These are phyloP conservation scores for Aleadryas rufinucha DNA, from an alignment of 2,113 vertebrate genomes.

Conservation along the genomic window DNA sequence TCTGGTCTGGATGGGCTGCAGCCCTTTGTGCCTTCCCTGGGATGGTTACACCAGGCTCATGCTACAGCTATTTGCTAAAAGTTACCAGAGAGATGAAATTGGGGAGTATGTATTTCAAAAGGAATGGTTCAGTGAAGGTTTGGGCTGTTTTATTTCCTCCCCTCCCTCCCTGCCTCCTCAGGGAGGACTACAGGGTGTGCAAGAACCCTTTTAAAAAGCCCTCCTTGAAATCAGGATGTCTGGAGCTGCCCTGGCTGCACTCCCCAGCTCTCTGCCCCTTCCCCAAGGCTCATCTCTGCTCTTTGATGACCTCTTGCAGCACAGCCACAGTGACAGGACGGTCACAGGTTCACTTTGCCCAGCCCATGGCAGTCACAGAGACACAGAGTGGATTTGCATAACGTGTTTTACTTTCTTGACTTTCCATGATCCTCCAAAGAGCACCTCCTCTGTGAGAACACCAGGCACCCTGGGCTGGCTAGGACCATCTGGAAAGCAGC, in stretches of 20 bases:
- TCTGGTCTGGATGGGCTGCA: neutral
- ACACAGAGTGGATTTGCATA: slow-evolving; percentile 47
- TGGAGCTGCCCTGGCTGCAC: neutral
- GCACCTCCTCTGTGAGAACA: neutral
- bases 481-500: neutral
- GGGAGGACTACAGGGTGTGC: neutral
- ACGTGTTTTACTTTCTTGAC: neutral
- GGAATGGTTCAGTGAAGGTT: neutral
- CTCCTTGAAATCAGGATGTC: neutral
- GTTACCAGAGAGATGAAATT: neutral
- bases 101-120: neutral
- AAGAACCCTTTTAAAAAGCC: neutral
- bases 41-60: neutral
- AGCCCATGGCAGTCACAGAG: neutral
- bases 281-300: neutral
- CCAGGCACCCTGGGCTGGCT: neutral
- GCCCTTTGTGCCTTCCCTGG: neutral
- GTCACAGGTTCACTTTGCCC: neutral
- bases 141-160: neutral
- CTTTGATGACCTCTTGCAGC: neutral
- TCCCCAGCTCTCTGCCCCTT: neutral
- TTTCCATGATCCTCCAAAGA: neutral
- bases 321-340: neutral
- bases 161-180: neutral
- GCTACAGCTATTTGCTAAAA: neutral